phyloP scores from a whole-genome alignment of 2,888 invertebrate genomes.

The Nemotelus pantherinus region DNA sequence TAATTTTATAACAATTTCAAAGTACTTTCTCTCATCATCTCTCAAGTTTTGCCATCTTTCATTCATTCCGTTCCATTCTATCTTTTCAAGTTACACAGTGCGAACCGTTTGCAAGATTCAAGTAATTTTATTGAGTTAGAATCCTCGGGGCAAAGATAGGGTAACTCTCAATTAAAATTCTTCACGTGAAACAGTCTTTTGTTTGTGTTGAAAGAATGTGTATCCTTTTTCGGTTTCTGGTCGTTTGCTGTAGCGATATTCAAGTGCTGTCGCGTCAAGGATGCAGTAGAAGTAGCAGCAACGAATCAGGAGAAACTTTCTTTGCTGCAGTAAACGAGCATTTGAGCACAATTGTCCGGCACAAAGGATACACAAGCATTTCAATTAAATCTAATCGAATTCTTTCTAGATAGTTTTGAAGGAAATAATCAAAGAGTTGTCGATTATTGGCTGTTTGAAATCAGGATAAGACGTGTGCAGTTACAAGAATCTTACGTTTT shows the following conservation, averaged over 20 bases:
- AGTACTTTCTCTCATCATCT: background rate
- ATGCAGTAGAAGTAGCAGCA: too few species aligned
- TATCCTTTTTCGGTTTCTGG: background rate
- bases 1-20: slow-evolving; percentile 1
- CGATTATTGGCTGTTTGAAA: too few species aligned
- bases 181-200: background rate
- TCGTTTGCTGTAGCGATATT: too few species aligned
- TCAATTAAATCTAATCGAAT: background rate
- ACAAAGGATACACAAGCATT: background rate
- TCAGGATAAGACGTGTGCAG: too few species aligned
- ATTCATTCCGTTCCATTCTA: too few species aligned
- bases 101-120: background rate
- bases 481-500: too few species aligned
- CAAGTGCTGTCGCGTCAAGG: too few species aligned
- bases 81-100: too few species aligned
- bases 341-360: background rate
- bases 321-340: background rate
- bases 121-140: background rate
- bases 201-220: slow-evolving; percentile 5
- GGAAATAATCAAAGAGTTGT: too few species aligned
- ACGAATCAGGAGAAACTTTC: too few species aligned
- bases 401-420: background rate
- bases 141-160: background rate
- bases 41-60: too few species aligned
- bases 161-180: slow-evolving; percentile 4